Base-by-base conservation (phyloP, 2,113 vertebrate genomes). In the Hepsetus odoe region DNA sequence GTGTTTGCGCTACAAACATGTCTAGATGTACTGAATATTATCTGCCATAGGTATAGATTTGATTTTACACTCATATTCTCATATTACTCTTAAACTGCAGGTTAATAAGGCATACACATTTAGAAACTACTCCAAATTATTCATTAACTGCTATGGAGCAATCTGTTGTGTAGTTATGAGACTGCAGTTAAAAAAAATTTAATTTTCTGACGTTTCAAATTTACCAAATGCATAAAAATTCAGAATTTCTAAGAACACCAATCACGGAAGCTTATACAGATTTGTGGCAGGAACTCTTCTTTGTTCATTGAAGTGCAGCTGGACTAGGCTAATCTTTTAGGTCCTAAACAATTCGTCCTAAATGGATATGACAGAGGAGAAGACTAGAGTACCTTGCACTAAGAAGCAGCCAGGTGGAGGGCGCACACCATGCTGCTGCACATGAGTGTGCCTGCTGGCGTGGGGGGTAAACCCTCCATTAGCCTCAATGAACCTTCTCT, bases 381-480 rank as follows among this genome's bases (percentile, higher is more conserved):
- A 30, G 28, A 44, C 9, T 24, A 53, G 13, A 26, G 44, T 18
- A 8, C 22, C 59, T 59, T 2, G 42, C 42, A 14, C 38, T 18
- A n/a, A n/a, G n/a, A n/a, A n/a, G 22, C 28, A 69, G 42, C 42
- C 5, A 67, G 22, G 1, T 13, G 18, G 32, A 26, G 55, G 24
- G 28, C 16, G 33, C 38, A 40, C 16, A 80, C 24, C 28, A 9
- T 14, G n/a, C n/a, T 40, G 18, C 65, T 44, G 24, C 22, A 40
- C 5, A 16, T 32, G 33, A 30, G 62, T 67, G 28, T 58, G 69
- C n/a, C 58, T 59, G 11, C 61, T 59, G 61, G 61, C 20, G 12
- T 20, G 18, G 12, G 24, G 14, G 24, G 11, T 55, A 71, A 66
- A 80, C 35, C 22, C 51, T 76, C 49, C 42, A 70, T 69, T 61